Base-by-base conservation (phyloP, 2,888 invertebrate genomes). In the Callimorpha dominula region DNA sequence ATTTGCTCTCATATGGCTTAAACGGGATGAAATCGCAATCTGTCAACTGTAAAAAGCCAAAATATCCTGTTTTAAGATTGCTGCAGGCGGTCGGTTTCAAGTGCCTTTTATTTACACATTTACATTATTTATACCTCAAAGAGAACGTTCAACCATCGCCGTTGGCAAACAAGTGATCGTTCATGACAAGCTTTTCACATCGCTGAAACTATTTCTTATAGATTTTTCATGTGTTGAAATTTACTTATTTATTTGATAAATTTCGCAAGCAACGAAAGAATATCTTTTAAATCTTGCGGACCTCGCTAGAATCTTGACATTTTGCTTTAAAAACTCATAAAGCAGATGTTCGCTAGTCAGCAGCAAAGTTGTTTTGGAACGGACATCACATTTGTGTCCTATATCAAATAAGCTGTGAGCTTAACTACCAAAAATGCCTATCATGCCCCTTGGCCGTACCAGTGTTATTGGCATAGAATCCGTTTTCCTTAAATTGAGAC, bases 21-120 rank as follows among this genome's bases (percentile, higher is more conserved):
- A 60, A 9, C 9, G 4, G 42, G 11, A 42, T 63, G 14, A 50
- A 15, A 8, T 31, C 31, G 20, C 66, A 50, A 4, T 50, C 31
- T n/a, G 31, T 9, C 7, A 20, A 1, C 65, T 46, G 49, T 20
- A 49, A 71, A 71, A 57, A 57, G 57, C 17, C 3, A 31, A 43
- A 20, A 14, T 17, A 65, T 71, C 49, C 65, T 71, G 17, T 14
- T 57, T 57, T 40, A 43, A 57, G 12, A 57, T 14, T 12, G 70
- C 65, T 65, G 65, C n/a, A 57, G 70, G 70, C 70, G 57, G n/a
- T 70, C 52, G n/a, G 43, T 31, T 17, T 54, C 50, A 49, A 49
- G 64, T 50, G 40, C 40, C 64, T 20, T 6, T 42, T 65, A 54
- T 70, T 65, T 70, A 70, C 65, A 65, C 54, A 70, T 65, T 40